Percentiles rank a stretch among this genome's conserved stretches.
phyloP scores from a whole-genome alignment of 2,797 vertebrate genomes.

The Alauda arvensis region DNA sequence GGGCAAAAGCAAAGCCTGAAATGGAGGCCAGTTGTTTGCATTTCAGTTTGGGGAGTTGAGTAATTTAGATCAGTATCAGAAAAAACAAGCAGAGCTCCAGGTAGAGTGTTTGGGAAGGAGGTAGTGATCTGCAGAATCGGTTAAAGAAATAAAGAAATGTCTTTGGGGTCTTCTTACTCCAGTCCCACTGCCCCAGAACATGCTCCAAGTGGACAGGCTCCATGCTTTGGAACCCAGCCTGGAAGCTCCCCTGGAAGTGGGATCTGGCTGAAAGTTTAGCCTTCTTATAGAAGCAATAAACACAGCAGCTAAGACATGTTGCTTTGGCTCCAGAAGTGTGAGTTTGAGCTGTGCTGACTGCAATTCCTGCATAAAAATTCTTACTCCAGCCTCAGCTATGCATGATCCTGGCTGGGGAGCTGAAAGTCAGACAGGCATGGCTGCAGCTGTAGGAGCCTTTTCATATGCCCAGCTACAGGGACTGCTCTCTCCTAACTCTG shows the following conservation, averaged over 20 bases:
- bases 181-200: background rate
- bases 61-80: background rate
- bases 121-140: background rate
- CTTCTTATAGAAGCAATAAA: background rate
- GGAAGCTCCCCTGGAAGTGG: background rate
- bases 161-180: background rate
- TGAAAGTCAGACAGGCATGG: background rate
- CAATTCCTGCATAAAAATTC: background rate
- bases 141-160: background rate
- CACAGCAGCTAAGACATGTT: background rate
- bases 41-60: background rate
- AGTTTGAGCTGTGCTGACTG: background rate
- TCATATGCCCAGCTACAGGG: background rate
- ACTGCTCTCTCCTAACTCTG: background rate
- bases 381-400: background rate
- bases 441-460: background rate
- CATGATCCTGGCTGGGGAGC: background rate
- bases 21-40: background rate
- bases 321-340: background rate
- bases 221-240: background rate
- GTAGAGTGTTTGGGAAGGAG: background rate
- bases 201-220: background rate
- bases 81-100: background rate
- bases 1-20: slow-evolving; percentile 10
- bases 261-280: background rate